Base-by-base conservation (phyloP, 1,140 invertebrate species). In the Sinella curviseta region DNA sequence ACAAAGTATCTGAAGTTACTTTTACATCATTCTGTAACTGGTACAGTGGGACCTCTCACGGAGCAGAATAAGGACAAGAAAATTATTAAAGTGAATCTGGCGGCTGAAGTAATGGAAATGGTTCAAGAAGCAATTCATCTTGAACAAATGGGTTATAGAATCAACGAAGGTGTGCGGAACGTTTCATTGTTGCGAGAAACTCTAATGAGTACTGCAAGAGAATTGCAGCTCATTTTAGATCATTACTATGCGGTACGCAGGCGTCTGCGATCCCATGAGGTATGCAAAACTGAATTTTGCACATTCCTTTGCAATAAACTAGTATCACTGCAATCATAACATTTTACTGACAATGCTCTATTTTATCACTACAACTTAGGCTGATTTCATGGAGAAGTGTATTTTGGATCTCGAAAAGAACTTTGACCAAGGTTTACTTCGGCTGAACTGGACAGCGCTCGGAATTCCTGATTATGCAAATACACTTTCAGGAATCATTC, bases 391-490 rank as follows among this genome's bases (percentile, higher is more conserved):
- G 82, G 92, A 91, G 77, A 88, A 88, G 0, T 90, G 91, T 80
- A 88, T 96, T 1, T 87, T 90, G 84, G 90, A 94, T 54, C 90
- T 94, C 60, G 93, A 95, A 84, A 89, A 92, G 30, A 89, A 91
- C 57, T 92, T 97, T 75, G 90, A 93, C 78, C 93, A 94, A 31
- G 95, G 94, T 8, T 86, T 93, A 0, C 92, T 91, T 4, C 89
- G 94, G 34, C 91, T 95, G 34, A 94, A 92, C 76, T 97, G 95
- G 95, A 92, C 91, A 79, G 94, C 94, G 0, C 87, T 96, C 1
- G 91, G 92, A 17, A 95, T 96, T 65, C 87, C 87, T 39, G 93
- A 95, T 75, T 96, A 93, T 85, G 89, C 91, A 17, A 81, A 86
- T 0, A 78, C 87, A 87, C 30, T 93, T 92, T 83, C 85, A 86